phyloP scores from a whole-genome alignment of 2,113 vertebrate species.

The Lophura nycthemera region DNA sequence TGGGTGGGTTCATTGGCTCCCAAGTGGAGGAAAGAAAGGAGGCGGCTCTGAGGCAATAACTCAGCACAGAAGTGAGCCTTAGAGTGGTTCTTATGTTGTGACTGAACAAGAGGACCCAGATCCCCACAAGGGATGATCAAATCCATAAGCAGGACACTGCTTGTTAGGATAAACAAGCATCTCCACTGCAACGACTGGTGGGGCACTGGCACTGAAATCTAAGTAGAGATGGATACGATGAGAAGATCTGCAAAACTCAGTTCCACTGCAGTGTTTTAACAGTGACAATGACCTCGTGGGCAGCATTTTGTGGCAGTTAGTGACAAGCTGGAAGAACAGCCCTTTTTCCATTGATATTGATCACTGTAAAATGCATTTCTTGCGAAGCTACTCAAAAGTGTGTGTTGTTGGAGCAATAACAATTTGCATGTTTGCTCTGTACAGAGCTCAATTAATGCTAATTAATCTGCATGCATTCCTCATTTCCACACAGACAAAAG shows the following conservation, averaged over 20 bases:
- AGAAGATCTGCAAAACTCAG: background rate
- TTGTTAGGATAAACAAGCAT: background rate
- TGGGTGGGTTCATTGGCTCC: background rate
- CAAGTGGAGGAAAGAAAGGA: background rate
- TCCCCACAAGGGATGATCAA: background rate
- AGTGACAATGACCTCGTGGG: background rate
- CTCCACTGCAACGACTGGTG: background rate
- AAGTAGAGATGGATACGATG: background rate
- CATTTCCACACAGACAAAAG: background rate
- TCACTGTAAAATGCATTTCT: background rate
- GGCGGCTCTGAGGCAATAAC: background rate
- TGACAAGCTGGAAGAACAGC: background rate
- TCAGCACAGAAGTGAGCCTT: background rate
- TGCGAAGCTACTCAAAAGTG: too few relatives aligned
- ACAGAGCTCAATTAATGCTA: background rate
- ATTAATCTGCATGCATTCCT: background rate
- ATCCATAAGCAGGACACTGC: background rate
- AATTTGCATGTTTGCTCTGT: background rate
- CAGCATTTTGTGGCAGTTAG: background rate
- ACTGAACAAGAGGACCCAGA: background rate
- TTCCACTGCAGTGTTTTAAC: background rate
- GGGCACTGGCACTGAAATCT: background rate
- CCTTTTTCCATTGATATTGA: background rate
- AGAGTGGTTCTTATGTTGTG: background rate
- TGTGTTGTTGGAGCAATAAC: too few relatives aligned